A percentile compares a stretch with the other conserved stretches of the same genome.
phyloP scores from a whole-genome alignment of 2,888 invertebrate genomes.

The Plebejus anna region DNA sequence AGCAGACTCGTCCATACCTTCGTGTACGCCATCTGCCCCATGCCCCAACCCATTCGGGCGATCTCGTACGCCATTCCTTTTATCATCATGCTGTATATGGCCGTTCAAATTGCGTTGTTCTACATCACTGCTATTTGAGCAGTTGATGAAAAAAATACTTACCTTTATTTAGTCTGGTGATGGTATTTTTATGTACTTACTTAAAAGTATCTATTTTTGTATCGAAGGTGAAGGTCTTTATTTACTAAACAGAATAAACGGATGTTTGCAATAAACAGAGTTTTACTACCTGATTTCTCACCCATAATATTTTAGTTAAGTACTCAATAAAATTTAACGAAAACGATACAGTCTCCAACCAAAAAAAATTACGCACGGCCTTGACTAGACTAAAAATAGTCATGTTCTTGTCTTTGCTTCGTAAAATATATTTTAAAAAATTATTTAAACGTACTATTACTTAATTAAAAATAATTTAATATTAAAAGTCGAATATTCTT shows the following conservation, averaged over 20 bases:
- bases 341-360: background rate
- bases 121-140: constrained; percentile 40
- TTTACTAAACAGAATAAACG: background rate
- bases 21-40: constrained; percentile 81
- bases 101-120: constrained; percentile 51
- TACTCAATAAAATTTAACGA: no score
- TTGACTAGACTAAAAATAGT: no score
- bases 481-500: background rate
- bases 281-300: background rate
- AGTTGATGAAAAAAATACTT: background rate
- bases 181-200: background rate
- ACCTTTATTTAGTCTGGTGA: background rate
- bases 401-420: background rate
- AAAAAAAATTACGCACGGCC: background rate
- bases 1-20: constrained; percentile 82
- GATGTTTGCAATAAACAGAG: background rate
- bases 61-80: constrained; percentile 55
- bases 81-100: constrained; percentile 60
- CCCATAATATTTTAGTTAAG: background rate
- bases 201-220: background rate
- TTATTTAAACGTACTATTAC: no score
- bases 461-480: no score
- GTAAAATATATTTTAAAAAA: background rate
- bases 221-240: background rate
- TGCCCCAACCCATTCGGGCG: constrained; percentile 79